Base-by-base conservation (phyloP, 2,113 vertebrate species). In the Campylomormyrus numenius region DNA sequence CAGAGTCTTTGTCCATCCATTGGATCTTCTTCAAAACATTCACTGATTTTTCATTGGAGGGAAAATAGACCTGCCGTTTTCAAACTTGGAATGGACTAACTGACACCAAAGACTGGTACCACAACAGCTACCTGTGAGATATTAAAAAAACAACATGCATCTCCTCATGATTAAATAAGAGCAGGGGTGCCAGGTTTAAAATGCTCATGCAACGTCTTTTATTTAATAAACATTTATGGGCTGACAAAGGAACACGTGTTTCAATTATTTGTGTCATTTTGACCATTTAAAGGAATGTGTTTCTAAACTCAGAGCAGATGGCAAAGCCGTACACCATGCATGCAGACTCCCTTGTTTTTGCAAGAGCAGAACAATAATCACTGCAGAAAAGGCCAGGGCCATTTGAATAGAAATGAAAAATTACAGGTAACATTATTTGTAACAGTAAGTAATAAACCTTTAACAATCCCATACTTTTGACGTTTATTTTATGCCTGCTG, bases 91-190 rank as follows among this genome's bases (percentile, higher is more conserved):
- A 13, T n/a, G 45, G 80, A 85, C 35, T 31, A 3, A 10, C 46
- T 11, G 50, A 42, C 91, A 90, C 93, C 91, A 94, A 89, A 91
- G 89, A 89, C 84, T 66, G 88, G 56, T 77, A 88, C 88, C 24
- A 70, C 86, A 9, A 49, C 80, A 35, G 74, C 39, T 80, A 80
- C 74, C 74, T 2, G 6, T 7, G 5, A 80, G 35, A 80, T 80
- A 80, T 19, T 42, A 39, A 80, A 35, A 77, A 42, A 42, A 19
- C 74, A 42, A 77, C 74, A 39, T 35, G 17, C 35, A 19, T 77
- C 31, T 77, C 15, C 31, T 39, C 31, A 42, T 77, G 13, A 77
- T 39, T 39, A 39, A 19, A 39, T 77, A 35, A 35, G 31, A 39
- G 13, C 1, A 13, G 11, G 13, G 66, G 5, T 31, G 31, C 66